These are phyloP conservation scores for Lasioglossum leucozonium DNA, from an alignment of 2,888 invertebrate genomes.

Conservation along the genomic window DNA sequence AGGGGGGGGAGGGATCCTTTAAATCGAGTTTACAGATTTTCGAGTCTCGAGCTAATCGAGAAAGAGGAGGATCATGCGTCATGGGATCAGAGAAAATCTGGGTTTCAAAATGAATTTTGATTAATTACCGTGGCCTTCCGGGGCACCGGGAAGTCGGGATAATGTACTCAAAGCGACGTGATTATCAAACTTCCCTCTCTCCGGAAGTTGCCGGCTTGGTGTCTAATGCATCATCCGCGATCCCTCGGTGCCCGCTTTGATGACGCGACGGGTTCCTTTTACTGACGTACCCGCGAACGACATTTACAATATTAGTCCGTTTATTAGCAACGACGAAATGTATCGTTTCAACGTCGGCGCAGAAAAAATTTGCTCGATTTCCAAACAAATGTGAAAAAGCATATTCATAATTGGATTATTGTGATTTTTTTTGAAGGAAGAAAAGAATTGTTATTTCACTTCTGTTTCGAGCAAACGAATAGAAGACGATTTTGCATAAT, in stretches of 20 bases:
- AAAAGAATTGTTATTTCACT: background rate
- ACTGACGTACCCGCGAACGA: background rate
- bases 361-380: background rate
- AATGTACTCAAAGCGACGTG: conserved; percentile 59
- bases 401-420: background rate
- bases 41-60: background rate
- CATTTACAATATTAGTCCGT: background rate
- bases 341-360: background rate
- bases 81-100: conserved; percentile 3
- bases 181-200: conserved; percentile 46
- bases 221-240: conserved; percentile 51
- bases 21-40: background rate
- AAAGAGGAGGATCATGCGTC: background rate
- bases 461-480: background rate
- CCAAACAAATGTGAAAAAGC: background rate
- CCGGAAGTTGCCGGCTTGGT: conserved; percentile 44
- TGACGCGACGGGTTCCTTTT: background rate
- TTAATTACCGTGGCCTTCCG: conserved; percentile 32
- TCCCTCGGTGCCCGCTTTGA: background rate
- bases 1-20: background rate
- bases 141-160: conserved; percentile 39
- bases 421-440: too few species aligned
- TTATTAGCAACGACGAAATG: background rate
- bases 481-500: background rate
- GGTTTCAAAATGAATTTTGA: conserved; percentile 41